Percentiles rank a stretch among this genome's conserved stretches.
Evolutionary conservation across 2,113 vertebrate species (phyloP).

Genomic region (Callipepla californica): DNA sequence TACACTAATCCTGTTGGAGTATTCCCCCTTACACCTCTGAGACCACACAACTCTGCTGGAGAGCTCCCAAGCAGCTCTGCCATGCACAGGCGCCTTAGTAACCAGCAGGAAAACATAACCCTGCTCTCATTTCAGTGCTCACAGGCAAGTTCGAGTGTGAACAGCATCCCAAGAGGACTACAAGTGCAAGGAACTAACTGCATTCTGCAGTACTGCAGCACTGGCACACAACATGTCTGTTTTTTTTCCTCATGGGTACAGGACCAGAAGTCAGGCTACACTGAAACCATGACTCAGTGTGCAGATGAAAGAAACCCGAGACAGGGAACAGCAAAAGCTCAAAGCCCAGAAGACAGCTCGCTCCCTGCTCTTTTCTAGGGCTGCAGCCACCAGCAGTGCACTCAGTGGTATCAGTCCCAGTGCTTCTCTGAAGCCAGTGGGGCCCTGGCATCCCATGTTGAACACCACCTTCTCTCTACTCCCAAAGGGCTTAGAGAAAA

Average conservation of each 20-base stretch:
- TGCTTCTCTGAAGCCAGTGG: no score
- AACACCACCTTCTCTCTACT: background rate
- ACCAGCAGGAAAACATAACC: background rate
- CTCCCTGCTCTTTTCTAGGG: background rate
- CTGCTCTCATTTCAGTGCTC: background rate
- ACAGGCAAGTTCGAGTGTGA: background rate
- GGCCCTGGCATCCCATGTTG: background rate
- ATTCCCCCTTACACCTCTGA: background rate
- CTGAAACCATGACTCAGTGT: fast-evolving
- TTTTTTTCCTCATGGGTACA: background rate
- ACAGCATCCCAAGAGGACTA: background rate
- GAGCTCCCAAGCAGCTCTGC: fast-evolving
- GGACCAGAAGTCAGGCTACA: background rate
- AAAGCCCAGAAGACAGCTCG: background rate
- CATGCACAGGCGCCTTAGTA: background rate
- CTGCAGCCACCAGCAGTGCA: background rate
- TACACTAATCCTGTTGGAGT: background rate
- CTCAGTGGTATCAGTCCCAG: background rate
- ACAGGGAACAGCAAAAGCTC: background rate
- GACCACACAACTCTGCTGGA: background rate
- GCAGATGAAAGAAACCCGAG: background rate
- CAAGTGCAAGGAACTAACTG: background rate
- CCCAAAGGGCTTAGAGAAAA: background rate
- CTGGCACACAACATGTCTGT: background rate
- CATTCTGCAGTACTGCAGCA: background rate